A percentile compares a stretch with the other conserved stretches of the same genome.
phyloP scores from a whole-genome alignment of 2,797 vertebrate species.

The Arrhamphus sclerolepis region DNA sequence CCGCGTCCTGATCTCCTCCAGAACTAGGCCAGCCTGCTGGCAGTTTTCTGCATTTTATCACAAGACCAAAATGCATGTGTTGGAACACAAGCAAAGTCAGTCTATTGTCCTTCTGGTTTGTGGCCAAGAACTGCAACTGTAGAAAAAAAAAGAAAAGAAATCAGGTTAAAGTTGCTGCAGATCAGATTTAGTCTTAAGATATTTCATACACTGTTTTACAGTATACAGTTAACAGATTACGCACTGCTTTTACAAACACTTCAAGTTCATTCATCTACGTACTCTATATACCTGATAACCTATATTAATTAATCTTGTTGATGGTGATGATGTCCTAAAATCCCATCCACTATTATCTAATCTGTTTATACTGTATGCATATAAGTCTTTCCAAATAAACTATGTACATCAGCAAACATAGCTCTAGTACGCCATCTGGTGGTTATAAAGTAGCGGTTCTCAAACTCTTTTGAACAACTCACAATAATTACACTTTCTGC shows the following conservation, averaged over 20 bases:
- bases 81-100: constrained; percentile 27
- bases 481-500: too few relatives aligned
- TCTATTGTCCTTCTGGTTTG: constrained; percentile 28
- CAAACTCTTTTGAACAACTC: too few relatives aligned
- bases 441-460: constrained; percentile 23
- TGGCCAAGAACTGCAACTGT: constrained; percentile 21
- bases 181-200: neutral
- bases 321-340: neutral
- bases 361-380: neutral
- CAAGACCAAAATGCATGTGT: constrained; percentile 25
- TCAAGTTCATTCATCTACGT: neutral
- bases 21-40: constrained; percentile 29
- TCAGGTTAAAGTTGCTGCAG: constrained; percentile 12
- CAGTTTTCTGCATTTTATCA: constrained; percentile 20
- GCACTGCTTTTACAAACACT: constrained; percentile 3
- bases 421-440: constrained; percentile 68
- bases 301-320: neutral
- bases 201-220: neutral
- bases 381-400: neutral
- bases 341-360: neutral
- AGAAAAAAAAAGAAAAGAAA: constrained; percentile 30
- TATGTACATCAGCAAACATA: neutral
- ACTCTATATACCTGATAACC: neutral
- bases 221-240: neutral
- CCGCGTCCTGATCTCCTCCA: constrained; percentile 2